Conservation (phyloP, 2,113 vertebrate genomes). For the Halcyon malimbica region DNA sequence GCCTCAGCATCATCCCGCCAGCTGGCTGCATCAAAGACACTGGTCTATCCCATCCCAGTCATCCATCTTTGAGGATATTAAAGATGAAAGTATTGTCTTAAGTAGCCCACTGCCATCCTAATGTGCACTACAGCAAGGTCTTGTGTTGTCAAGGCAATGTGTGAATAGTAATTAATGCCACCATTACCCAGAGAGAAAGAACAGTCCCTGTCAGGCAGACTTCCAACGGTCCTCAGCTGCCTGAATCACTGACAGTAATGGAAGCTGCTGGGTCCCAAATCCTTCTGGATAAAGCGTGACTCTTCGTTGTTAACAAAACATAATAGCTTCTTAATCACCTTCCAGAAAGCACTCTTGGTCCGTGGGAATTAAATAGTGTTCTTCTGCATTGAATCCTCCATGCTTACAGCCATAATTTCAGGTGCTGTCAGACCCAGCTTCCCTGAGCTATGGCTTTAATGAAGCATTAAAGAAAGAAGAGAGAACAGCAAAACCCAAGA, state of each 20-base stretch:
- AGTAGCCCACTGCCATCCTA: neutral
- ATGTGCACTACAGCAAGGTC: neutral
- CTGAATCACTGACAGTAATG: neutral
- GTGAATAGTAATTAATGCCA: neutral
- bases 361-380: neutral
- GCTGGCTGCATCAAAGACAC: neutral
- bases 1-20: neutral
- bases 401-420: neutral
- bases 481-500: neutral
- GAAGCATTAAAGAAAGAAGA: neutral
- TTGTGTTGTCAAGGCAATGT: neutral
- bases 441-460: neutral
- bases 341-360: neutral
- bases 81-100: neutral
- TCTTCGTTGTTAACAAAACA: neutral
- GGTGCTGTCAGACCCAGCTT: neutral
- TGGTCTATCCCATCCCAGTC: neutral
- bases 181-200: neutral
- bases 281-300: neutral
- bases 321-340: neutral
- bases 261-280: neutral
- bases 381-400: neutral
- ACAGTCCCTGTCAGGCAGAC: neutral
- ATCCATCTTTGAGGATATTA: neutral
- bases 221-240: neutral